phyloP scores from a whole-genome alignment of 2,797 vertebrate species.

The Sebastes variabilis region DNA sequence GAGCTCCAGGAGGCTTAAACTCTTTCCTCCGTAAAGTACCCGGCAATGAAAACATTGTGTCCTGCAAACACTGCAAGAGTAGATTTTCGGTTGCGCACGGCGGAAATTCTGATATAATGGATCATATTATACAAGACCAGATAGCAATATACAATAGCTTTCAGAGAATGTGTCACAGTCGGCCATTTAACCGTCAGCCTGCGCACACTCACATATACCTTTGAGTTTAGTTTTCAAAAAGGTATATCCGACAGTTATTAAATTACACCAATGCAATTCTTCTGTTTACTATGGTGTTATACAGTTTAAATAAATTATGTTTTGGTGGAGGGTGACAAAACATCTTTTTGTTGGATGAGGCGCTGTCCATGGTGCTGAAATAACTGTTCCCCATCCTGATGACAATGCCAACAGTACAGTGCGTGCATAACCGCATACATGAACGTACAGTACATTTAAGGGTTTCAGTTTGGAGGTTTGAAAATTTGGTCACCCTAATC shows the following conservation, averaged over 20 bases:
- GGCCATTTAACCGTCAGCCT: not conserved
- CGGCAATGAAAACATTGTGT: not conserved
- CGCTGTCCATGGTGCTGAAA: not conserved
- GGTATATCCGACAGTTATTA: no score
- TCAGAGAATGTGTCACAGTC: not conserved
- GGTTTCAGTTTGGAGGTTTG: accelerated
- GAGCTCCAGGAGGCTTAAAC: not conserved
- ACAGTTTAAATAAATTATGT: no score
- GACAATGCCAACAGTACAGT: no score
- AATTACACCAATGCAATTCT: no score
- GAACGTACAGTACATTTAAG: not conserved
- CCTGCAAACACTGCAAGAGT: not conserved
- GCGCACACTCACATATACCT: not conserved
- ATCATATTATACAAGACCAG: not conserved
- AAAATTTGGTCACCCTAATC: not conserved
- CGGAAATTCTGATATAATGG: not conserved
- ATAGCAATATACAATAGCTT: not conserved
- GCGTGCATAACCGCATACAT: not conserved
- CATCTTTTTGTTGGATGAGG: accelerated
- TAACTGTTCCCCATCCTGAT: not conserved
- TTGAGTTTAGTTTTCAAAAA: not conserved
- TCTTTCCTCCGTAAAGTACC: not conserved
- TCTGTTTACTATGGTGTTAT: no score
- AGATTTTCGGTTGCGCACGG: not conserved
- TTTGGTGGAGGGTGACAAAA: not conserved